A percentile compares a stretch with the other conserved stretches of the same genome.
phyloP scores from a whole-genome alignment of 1,140 invertebrate genomes.

The Brachionus asplanchnoidis region DNA sequence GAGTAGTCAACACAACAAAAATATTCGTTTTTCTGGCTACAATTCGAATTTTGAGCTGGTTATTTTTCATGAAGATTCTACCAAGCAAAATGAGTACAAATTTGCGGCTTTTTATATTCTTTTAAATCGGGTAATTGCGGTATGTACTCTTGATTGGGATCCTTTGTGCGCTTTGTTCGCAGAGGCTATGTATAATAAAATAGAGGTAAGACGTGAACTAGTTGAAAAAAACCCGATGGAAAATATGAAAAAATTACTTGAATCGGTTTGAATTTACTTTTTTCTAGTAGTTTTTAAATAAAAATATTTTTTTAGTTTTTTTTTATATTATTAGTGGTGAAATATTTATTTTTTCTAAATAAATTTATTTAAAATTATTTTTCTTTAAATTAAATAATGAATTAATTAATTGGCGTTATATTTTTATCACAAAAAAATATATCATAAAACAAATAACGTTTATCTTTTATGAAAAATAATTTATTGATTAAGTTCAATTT shows the following conservation, averaged over 20 bases:
- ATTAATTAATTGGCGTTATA: too few relatives aligned
- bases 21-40: conserved; percentile 33
- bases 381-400: too few relatives aligned
- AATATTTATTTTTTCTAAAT: too few relatives aligned
- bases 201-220: conserved; percentile 3
- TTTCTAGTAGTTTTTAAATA: background rate
- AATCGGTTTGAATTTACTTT: background rate
- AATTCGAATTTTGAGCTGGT: conserved; percentile 1
- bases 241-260: background rate
- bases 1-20: conserved; percentile 24
- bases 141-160: conserved; percentile 33
- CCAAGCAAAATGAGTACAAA: conserved; percentile 26
- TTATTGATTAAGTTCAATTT: too few relatives aligned
- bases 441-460: too few relatives aligned
- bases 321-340: too few relatives aligned
- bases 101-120: conserved; percentile 39
- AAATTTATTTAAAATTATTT: too few relatives aligned
- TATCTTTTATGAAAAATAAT: too few relatives aligned
- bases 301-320: background rate
- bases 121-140: background rate
- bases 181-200: conserved; percentile 30
- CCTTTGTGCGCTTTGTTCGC: conserved; percentile 22
- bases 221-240: conserved; percentile 1
- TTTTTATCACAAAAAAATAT: too few relatives aligned
- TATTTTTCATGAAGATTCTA: conserved; percentile 27